These are phyloP conservation scores for Sinodicranocentrus sp. DNA, from an alignment of 2,888 invertebrate species.

Conservation along the genomic window DNA sequence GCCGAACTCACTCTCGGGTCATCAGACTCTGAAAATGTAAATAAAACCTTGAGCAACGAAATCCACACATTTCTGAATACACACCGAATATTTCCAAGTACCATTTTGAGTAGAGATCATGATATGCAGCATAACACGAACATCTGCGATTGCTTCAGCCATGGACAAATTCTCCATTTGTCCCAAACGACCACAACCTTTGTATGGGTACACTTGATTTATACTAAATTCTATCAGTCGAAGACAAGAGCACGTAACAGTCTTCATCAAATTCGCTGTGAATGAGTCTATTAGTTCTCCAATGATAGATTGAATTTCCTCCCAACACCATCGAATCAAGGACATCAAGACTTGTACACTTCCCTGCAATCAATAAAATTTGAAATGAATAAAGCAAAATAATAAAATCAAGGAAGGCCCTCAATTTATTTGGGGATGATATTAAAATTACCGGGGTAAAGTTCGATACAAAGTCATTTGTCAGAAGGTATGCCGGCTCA, in stretches of 20 bases:
- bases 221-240: slow-evolving; percentile 75
- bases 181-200: slow-evolving; percentile 74
- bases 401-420: too few species aligned
- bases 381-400: too few species aligned
- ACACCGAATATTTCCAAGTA: too few species aligned
- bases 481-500: slow-evolving; percentile 91
- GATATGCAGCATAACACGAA: slow-evolving; percentile 74
- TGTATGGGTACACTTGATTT: slow-evolving; percentile 75
- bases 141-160: slow-evolving; percentile 76
- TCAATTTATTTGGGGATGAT: not conserved
- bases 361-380: slow-evolving; percentile 51
- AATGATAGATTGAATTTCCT: slow-evolving; percentile 61
- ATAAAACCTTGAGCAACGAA: not conserved
- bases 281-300: slow-evolving; percentile 63
- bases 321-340: slow-evolving; percentile 75
- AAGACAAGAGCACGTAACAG: slow-evolving; percentile 74
- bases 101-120: slow-evolving; percentile 72
- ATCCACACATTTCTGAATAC: too few species aligned
- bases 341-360: slow-evolving; percentile 74
- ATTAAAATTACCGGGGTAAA: slow-evolving; percentile 84
- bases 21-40: slow-evolving; percentile 30
- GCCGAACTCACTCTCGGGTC: slow-evolving; percentile 51
- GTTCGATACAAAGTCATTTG: slow-evolving; percentile 91
- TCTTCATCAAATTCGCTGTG: slow-evolving; percentile 72
- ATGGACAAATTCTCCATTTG: slow-evolving; percentile 75